phyloP scores from a whole-genome alignment of 2,113 vertebrate genomes.

The Mungos mungo region DNA sequence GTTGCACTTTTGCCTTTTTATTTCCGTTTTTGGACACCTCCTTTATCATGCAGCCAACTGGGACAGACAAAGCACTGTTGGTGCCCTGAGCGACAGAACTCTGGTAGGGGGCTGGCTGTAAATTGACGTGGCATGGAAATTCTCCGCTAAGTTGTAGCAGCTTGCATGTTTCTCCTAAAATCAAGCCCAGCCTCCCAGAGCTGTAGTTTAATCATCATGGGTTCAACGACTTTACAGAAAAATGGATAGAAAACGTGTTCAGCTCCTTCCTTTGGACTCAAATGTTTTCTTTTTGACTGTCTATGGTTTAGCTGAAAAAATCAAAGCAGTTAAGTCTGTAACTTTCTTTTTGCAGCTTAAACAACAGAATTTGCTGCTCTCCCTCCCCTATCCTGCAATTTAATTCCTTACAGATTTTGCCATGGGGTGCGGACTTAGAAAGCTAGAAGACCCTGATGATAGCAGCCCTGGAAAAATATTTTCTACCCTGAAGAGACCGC shows the following conservation, averaged over 20 bases:
- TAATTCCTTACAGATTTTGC: slow-evolving; percentile 83
- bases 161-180: slow-evolving; percentile 73
- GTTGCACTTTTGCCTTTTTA: slow-evolving; percentile 82
- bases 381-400: slow-evolving; percentile 70
- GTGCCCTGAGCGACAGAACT: slow-evolving; percentile 83
- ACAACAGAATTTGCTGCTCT: slow-evolving; percentile 74
- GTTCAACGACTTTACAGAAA: slow-evolving; percentile 56
- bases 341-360: slow-evolving; percentile 57
- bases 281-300: slow-evolving; percentile 65
- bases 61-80: slow-evolving; percentile 83
- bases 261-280: slow-evolving; percentile 47
- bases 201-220: slow-evolving; percentile 60
- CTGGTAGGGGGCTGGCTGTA: slow-evolving; percentile 87
- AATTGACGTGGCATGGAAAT: slow-evolving; percentile 92
- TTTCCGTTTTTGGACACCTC: slow-evolving; percentile 79
- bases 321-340: slow-evolving; percentile 64
- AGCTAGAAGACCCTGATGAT: slow-evolving; percentile 97
- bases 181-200: slow-evolving; percentile 63
- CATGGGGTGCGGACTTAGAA: slow-evolving; percentile 98
- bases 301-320: slow-evolving; percentile 72
- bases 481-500: slow-evolving; percentile 96
- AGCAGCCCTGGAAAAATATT: slow-evolving; percentile 99
- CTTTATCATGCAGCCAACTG: slow-evolving; percentile 78
- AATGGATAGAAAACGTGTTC: slow-evolving; percentile 81
- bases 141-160: slow-evolving; percentile 84